Conservation (phyloP, 2,797 vertebrate species). For the Lates japonicus region DNA sequence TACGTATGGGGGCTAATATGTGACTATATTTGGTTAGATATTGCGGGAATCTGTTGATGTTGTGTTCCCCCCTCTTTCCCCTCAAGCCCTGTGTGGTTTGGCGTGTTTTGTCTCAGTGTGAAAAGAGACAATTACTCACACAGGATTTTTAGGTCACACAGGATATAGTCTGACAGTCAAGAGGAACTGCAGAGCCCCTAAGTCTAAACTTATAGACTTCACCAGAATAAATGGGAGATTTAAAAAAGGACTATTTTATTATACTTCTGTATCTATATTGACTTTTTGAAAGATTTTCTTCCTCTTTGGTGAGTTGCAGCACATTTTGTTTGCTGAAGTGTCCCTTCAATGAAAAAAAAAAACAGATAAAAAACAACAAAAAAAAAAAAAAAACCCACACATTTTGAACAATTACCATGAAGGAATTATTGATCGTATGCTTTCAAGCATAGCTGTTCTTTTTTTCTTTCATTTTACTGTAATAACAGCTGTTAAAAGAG, state of each 20-base stretch:
- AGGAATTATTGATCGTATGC: conserved; percentile 91
- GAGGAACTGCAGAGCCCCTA: conserved; percentile 72
- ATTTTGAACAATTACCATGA: conserved; percentile 85
- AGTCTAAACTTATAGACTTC: conserved; percentile 72
- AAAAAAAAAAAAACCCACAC: conserved; percentile 63
- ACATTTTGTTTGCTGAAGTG: conserved; percentile 87
- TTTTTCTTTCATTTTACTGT: conserved; percentile 91
- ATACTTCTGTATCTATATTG: conserved; percentile 88
- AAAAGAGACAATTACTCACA: conserved; percentile 74
- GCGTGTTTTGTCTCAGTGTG: conserved; percentile 78
- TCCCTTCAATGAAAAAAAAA: conserved; percentile 79
- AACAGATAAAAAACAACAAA: conserved; percentile 37
- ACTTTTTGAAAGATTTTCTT: conserved; percentile 88
- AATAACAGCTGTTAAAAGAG: conserved; percentile 91
- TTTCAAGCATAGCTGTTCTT: conserved; percentile 90
- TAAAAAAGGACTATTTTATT: conserved; percentile 88
- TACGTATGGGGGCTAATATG: conserved; percentile 41
- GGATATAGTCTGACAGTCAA: conserved; percentile 66
- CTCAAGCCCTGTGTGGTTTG: conserved; percentile 64
- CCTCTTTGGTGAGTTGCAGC: conserved; percentile 87
- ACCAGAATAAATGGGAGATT: conserved; percentile 69
- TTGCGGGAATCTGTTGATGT: conserved; percentile 75
- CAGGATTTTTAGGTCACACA: conserved; percentile 69
- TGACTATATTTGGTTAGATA: conserved; percentile 67
- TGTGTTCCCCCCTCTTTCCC: conserved; percentile 56